Evolutionary conservation across 1,140 invertebrate genomes (phyloP).

Genomic region (Leptoteleia sp.): DNA sequence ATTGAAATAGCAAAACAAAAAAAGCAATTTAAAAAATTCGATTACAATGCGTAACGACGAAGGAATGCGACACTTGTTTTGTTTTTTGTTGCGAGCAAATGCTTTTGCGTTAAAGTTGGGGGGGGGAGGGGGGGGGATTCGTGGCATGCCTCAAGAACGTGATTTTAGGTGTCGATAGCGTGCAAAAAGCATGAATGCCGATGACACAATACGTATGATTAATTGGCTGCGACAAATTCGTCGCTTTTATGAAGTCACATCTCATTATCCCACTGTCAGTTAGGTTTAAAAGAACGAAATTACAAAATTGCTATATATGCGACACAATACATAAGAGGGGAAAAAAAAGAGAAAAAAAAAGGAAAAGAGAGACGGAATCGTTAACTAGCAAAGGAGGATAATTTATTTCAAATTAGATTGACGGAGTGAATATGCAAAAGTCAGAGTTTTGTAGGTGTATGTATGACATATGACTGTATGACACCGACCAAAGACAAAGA

Average conservation of each 20-base stretch:
- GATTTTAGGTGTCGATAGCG: slow-evolving; percentile 24
- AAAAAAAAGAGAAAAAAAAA: background rate
- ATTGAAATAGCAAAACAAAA: no score
- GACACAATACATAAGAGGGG: background rate
- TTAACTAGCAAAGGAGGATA: no score
- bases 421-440: background rate
- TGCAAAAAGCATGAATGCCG: slow-evolving; percentile 19
- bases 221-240: background rate
- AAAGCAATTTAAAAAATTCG: no score
- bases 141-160: slow-evolving; percentile 19
- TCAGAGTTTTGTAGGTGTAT: background rate
- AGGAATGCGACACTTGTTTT: no score
- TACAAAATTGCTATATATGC: no score
- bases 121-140: no score
- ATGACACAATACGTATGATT: slow-evolving; percentile 7
- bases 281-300: no score
- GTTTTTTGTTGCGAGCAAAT: no score
- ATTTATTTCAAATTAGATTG: background rate
- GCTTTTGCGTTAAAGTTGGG: no score
- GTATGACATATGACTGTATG: background rate
- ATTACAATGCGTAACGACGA: no score
- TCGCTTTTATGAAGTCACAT: no score
- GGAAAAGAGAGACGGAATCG: background rate
- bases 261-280: no score
- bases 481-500: slow-evolving; percentile 23